Conservation (phyloP, 2,888 invertebrate genomes). For the Pocota personata region DNA sequence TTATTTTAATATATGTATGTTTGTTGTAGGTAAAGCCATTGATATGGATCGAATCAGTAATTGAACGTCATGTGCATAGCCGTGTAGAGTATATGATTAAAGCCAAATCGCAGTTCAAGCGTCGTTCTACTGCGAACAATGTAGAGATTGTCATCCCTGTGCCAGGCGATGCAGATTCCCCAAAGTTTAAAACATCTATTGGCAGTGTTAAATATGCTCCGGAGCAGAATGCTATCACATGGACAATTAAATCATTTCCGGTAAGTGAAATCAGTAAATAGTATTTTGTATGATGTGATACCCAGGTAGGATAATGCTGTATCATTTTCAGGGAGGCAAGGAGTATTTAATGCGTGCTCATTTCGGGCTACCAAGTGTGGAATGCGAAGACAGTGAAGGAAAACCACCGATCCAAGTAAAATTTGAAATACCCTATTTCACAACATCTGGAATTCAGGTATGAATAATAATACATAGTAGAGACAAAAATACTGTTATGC, state of each 20-base stretch:
- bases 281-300: neutral
- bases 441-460: constrained; percentile 99
- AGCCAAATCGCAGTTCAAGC: constrained; percentile 98
- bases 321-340: constrained; percentile 90
- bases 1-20: neutral
- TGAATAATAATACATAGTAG: constrained; percentile 83
- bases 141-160: constrained; percentile 99
- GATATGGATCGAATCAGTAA: constrained; percentile 99
- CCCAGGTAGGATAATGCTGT: neutral
- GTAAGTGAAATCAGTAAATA: constrained; percentile 76
- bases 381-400: constrained; percentile 96
- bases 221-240: constrained; percentile 97
- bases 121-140: constrained; percentile 98
- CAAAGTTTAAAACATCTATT: constrained; percentile 98
- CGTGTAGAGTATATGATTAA: constrained; percentile 99
- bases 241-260: constrained; percentile 98
- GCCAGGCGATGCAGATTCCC: constrained; percentile 98
- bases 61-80: constrained; percentile 98
- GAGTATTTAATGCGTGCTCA: constrained; percentile 99
- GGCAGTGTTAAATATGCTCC: constrained; percentile 99
- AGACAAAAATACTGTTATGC: too few species aligned
- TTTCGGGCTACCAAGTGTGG: constrained; percentile 98
- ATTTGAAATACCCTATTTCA: constrained; percentile 99
- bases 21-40: constrained; percentile 89
- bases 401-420: constrained; percentile 99